Evolutionary conservation across 2,888 invertebrate species (phyloP), one percentile per base, ranked within the genome.

Genomic region (Stomorhina lunata): DNA sequence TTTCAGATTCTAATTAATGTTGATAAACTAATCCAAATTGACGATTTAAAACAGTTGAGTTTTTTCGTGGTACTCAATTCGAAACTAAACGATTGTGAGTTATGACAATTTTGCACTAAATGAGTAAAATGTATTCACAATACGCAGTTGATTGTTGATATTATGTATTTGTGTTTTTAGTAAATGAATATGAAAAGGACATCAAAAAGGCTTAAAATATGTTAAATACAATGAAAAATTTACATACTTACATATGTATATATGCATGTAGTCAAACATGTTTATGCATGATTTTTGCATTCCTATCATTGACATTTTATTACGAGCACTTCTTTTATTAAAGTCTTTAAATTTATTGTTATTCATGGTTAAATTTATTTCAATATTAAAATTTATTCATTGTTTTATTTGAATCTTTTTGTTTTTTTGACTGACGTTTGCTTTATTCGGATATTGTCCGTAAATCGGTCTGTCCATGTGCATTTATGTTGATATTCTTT

Each of bases 291-390:
- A n/a, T n/a, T n/a, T 45, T 15, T 34, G 15, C n/a, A n/a, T n/a
- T 43, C 25, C 2, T 57, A 57, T 68, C 76, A 77, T 40, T 65
- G 32, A 66, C 32, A 69, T 32, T 29, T 57, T 59, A n/a, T n/a
- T n/a, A n/a, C n/a, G n/a, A n/a, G 37, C 2, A 20, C 50, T 17
- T 43, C 10, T 25, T 25, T 25, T 25, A 10, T 17, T 1, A 22
- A 59, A 25, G 15, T 29, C 22, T 20, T 77, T 53, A 43, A 50
- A 61, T 32, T 59, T 61, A 68, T 61, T 22, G 40, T 43, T 43
- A 29, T 43, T 55, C 6, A 43, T 65, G 50, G n/a, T n/a, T n/a
- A 29, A 40, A 40, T n/a, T 53, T 61, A 53, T 69, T 61, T 43
- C 25, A 29, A 53, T 40, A 27, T 10, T 48, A 53, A 53, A 59